phyloP scores from a whole-genome alignment of 2,888 invertebrate species.

The Zele albiditarsus region DNA sequence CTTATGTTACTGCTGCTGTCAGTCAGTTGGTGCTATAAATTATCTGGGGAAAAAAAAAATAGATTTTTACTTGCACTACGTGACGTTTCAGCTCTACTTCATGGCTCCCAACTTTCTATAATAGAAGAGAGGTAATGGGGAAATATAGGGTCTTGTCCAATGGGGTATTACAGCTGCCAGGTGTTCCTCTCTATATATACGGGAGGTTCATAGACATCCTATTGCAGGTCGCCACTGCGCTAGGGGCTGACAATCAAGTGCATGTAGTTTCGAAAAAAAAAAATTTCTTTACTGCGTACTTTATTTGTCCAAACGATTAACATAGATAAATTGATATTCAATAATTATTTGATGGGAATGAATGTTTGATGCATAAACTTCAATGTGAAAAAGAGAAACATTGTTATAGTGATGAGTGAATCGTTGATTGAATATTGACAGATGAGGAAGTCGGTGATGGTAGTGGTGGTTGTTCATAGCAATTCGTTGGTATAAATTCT shows the following conservation, averaged over 20 bases:
- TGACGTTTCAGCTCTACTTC: neutral
- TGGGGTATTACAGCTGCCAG: constrained; percentile 13
- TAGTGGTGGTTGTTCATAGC: constrained; percentile 1
- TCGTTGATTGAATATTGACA: neutral
- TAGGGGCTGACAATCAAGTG: constrained; percentile 9
- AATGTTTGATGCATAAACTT: neutral
- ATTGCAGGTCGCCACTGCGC: neutral
- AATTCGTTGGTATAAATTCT: constrained; percentile 7
- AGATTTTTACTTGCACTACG: neutral
- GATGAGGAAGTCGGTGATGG: neutral
- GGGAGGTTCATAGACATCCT: neutral
- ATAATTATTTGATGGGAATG: neutral
- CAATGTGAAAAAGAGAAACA: too few species aligned
- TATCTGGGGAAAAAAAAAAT: neutral
- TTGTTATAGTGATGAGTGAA: neutral
- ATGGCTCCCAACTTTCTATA: constrained; percentile 11
- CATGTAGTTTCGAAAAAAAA: neutral
- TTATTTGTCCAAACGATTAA: too few species aligned
- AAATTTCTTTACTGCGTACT: neutral
- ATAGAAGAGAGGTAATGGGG: neutral
- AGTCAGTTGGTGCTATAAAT: neutral
- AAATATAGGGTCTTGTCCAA: constrained; percentile 4
- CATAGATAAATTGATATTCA: neutral
- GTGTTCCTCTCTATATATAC: constrained; percentile 6
- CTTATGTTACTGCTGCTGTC: neutral